Conservation (phyloP, 2,888 invertebrate genomes). For the Polydesmus complanatus region DNA sequence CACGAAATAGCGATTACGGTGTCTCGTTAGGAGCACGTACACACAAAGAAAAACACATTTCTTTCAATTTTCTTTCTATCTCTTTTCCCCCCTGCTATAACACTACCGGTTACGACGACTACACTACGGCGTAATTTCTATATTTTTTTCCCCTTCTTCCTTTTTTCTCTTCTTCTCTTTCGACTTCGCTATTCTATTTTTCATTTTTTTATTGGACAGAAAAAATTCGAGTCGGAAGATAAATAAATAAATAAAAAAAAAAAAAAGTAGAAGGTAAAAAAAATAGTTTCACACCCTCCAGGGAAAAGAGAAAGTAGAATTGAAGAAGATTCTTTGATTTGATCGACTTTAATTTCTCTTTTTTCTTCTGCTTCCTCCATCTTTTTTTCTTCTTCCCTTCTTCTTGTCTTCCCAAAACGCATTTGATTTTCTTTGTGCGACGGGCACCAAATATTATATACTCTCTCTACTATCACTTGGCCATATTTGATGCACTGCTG, state of each 20-base stretch:
- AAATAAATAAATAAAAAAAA: too few species aligned
- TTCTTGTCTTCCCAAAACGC: background rate
- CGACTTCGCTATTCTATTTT: too few species aligned
- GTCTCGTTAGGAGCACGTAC: too few species aligned
- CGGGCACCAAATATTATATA: too few species aligned
- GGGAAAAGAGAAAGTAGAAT: background rate
- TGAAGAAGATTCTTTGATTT: background rate
- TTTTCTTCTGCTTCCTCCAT: too few species aligned
- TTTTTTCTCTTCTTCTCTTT: background rate
- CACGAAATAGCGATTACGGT: too few species aligned
- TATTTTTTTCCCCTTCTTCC: background rate
- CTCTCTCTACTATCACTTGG: background rate
- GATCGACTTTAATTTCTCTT: background rate
- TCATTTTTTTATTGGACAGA: background rate
- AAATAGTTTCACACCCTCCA: background rate
- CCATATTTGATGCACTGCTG: background rate
- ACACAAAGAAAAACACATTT: too few species aligned
- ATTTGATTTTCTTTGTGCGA: background rate
- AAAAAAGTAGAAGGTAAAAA: background rate
- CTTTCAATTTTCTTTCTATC: too few species aligned
- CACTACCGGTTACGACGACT: too few species aligned
- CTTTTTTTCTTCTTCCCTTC: background rate
- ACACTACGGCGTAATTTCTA: background rate
- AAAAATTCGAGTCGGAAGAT: background rate
- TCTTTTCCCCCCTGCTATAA: too few species aligned